phyloP scores from a whole-genome alignment of 1,140 invertebrate species.

The Drosophila littoralis region DNA sequence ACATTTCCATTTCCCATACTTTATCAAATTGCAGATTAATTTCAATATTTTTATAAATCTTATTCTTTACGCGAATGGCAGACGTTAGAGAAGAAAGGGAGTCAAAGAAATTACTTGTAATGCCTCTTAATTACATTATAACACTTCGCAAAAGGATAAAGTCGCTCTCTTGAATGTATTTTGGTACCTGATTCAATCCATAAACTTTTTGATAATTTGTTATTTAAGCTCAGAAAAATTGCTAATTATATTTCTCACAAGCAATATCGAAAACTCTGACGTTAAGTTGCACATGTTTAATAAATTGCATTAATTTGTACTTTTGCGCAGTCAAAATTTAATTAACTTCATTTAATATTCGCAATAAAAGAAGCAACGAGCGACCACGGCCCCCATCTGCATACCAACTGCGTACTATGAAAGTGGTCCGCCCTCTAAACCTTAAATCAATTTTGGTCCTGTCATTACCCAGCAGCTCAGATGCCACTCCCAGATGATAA shows the following conservation, averaged over 20 bases:
- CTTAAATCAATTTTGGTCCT: slow-evolving; percentile 72
- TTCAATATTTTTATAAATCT: slow-evolving; percentile 62
- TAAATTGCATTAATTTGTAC: slow-evolving; percentile 61
- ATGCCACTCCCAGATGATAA: slow-evolving; percentile 29
- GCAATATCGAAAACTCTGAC: slow-evolving; percentile 36
- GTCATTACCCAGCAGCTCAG: not conserved
- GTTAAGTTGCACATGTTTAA: slow-evolving; percentile 33
- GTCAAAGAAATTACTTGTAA: slow-evolving; percentile 27
- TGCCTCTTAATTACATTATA: slow-evolving; percentile 48
- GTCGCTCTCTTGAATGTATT: slow-evolving; percentile 33
- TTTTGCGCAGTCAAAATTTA: slow-evolving; percentile 66
- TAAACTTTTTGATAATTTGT: slow-evolving; percentile 55
- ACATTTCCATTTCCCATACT: not conserved
- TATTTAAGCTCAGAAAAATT: slow-evolving; percentile 49
- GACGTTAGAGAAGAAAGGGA: not conserved
- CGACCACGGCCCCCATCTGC: slow-evolving; percentile 57
- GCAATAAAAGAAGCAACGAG: slow-evolving; percentile 64
- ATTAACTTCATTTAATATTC: slow-evolving; percentile 82
- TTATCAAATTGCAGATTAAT: slow-evolving; percentile 47
- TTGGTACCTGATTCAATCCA: slow-evolving; percentile 52
- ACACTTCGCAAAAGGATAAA: slow-evolving; percentile 57
- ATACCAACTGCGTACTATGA: slow-evolving; percentile 48
- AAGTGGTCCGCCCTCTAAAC: slow-evolving; percentile 26
- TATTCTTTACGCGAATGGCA: slow-evolving; percentile 53
- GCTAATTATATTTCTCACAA: slow-evolving; percentile 63